Evolutionary conservation across 2,113 vertebrate species (phyloP).

Genomic region (Myrmophylax atrothorax): DNA sequence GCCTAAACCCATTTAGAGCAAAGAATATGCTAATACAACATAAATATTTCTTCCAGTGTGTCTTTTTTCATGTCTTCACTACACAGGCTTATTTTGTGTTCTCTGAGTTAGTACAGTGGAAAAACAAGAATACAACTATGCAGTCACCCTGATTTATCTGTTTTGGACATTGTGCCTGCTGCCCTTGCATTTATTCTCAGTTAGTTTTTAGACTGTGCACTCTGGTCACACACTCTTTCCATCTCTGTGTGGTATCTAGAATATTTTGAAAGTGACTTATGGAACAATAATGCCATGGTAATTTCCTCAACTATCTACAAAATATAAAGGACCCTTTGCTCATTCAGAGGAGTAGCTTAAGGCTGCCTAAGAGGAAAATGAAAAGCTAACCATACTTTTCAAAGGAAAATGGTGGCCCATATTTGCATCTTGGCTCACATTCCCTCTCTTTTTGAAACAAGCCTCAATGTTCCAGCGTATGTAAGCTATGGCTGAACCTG

Average conservation of each 20-base stretch:
- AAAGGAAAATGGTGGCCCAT: neutral
- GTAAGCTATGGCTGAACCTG: neutral
- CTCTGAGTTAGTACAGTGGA: neutral
- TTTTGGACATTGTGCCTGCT: conserved; percentile 20
- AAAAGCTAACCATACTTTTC: conserved; percentile 11
- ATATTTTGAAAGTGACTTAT: conserved; percentile 3
- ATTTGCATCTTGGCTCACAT: conserved; percentile 6
- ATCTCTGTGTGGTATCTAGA: neutral
- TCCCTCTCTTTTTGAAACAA: neutral
- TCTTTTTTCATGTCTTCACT: neutral
- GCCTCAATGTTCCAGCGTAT: neutral
- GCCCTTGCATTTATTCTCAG: neutral
- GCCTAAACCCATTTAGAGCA: neutral
- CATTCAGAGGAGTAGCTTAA: neutral
- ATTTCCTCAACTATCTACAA: neutral
- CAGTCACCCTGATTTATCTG: conserved; percentile 32
- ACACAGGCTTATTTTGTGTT: neutral
- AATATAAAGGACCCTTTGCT: neutral
- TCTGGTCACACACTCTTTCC: neutral
- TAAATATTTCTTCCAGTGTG: neutral
- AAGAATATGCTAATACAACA: neutral
- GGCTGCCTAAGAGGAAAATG: neutral
- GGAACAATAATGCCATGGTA: neutral
- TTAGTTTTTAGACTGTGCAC: neutral
- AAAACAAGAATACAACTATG: conserved; percentile 5